phyloP scores from a whole-genome alignment of 2,113 vertebrate genomes.

The Prunella fulvescens region DNA sequence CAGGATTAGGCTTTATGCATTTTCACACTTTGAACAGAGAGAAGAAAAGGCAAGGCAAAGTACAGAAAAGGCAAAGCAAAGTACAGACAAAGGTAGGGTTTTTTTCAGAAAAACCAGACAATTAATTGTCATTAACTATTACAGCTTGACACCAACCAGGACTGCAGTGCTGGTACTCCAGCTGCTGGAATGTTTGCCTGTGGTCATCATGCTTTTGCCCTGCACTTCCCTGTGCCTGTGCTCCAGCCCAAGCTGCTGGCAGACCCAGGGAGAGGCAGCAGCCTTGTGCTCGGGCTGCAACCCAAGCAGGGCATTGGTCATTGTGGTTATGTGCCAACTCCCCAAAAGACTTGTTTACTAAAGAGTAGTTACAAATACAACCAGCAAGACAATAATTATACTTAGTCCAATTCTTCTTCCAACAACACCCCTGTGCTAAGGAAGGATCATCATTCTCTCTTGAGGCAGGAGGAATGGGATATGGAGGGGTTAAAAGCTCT shows the following conservation, averaged over 20 bases:
- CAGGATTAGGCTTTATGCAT: neutral
- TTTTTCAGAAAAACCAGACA: neutral
- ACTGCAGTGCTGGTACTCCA: neutral
- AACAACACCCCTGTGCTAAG: neutral
- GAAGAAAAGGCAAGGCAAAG: neutral
- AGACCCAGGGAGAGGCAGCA: neutral
- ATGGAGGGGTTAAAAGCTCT: neutral
- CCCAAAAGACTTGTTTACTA: neutral
- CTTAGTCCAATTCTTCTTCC: neutral
- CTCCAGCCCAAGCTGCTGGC: neutral
- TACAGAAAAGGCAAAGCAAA: neutral
- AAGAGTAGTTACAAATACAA: neutral
- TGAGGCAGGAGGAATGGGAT: neutral
- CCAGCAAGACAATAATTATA: neutral
- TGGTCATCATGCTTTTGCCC: neutral
- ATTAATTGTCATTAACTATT: neutral
- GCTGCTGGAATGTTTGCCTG: neutral
- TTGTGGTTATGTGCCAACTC: neutral
- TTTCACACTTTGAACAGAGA: neutral
- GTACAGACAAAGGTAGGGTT: neutral
- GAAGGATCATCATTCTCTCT: neutral
- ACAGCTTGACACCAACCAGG: neutral
- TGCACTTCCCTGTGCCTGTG: neutral
- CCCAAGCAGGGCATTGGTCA: neutral
- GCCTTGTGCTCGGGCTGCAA: neutral